phyloP scores from a whole-genome alignment of 2,113 vertebrate species.

The Mus musculus region GRCm39 chr4:152703501-152704000 shows the following conservation, averaged over 20 bases:
- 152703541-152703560: too few relatives aligned
- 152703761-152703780: not conserved
- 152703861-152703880: not conserved
- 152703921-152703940: not conserved
- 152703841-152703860: not conserved
- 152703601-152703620: too few relatives aligned
- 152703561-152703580: too few relatives aligned
- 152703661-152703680: not conserved
- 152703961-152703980: not conserved
- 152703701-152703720: not conserved
- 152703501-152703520: too few relatives aligned
- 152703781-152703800: not conserved
- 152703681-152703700: too few relatives aligned
- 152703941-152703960: not conserved
- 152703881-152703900: fast-evolving
- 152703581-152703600: too few relatives aligned
- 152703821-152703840: too few relatives aligned
- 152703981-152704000: fast-evolving
- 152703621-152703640: too few relatives aligned
- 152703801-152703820: not conserved
- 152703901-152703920: not conserved
- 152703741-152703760: not conserved
- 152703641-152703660: not conserved
- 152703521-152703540: not conserved
- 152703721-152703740: not conserved